phyloP scores from a whole-genome alignment of 2,113 vertebrate species.

The Takifugu flavidus region DNA sequence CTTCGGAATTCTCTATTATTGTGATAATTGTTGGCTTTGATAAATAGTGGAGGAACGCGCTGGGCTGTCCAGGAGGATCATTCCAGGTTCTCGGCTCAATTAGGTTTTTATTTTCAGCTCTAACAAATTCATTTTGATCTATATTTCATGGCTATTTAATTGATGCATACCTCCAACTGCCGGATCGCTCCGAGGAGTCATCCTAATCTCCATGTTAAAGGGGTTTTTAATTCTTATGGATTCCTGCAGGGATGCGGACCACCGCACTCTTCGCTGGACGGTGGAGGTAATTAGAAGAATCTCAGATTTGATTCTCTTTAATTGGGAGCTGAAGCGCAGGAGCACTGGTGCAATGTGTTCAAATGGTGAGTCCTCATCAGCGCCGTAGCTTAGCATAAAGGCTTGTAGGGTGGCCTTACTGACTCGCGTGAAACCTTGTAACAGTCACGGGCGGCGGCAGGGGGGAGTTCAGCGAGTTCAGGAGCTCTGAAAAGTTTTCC shows the following conservation, averaged over 20 bases:
- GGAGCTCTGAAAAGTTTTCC: too few relatives aligned
- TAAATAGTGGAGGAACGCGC: constrained; percentile 33
- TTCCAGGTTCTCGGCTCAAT: constrained; percentile 15
- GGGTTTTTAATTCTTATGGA: constrained; percentile 2
- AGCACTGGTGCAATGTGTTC: neutral
- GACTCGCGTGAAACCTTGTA: neutral
- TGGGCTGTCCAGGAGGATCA: constrained; percentile 20
- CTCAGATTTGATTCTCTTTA: constrained; percentile 13
- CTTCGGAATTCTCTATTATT: constrained; percentile 21
- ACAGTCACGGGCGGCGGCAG: neutral
- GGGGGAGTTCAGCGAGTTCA: neutral
- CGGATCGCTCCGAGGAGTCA: constrained; percentile 9
- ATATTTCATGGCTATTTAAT: constrained; percentile 37
- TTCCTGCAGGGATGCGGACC: constrained; percentile 2
- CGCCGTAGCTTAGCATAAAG: neutral
- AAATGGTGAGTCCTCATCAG: neutral
- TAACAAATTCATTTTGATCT: constrained; percentile 37
- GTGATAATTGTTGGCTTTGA: constrained; percentile 23
- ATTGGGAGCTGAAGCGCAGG: constrained; percentile 12
- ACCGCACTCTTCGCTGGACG: constrained; percentile 11
- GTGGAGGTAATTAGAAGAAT: constrained; percentile 32
- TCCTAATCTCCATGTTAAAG: constrained; percentile 12
- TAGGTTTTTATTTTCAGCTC: constrained; percentile 21
- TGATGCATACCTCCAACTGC: constrained; percentile 17
- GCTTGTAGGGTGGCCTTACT: neutral